Base-by-base conservation (phyloP, 1,140 invertebrate species). In the Pteromalus puparum region DNA sequence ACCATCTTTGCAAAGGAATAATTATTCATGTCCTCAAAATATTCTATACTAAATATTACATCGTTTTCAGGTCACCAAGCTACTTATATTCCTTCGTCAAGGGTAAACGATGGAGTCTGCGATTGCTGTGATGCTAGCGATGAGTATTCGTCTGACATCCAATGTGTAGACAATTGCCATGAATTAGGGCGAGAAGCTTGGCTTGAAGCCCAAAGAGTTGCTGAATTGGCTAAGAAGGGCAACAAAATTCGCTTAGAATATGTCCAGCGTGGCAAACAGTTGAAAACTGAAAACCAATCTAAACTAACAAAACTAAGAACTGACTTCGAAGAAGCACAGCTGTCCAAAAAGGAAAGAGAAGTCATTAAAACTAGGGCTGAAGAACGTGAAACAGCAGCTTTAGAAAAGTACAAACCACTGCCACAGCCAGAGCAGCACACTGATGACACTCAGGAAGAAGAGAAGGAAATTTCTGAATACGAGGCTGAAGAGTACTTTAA, bases 121-220 rank as follows among this genome's bases (percentile, higher is more conserved):
- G 98, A 99, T 93, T 99, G 99, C 88, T 99, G 99, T 94, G 99
- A 99, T 94, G 97, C 97, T 1, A 96, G 96, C 82, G 99, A 99
- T 94, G 99, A 99, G 91, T 97, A 96, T 88, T 91, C 92, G 67
- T 94, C 95, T 15, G 91, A 90, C 18, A 93, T 91, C 48, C 89
- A 93, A 0, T 99, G 98, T 92, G 77, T 93, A 0, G 97, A 99
- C 90, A 96, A 94, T 83, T 98, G 97, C 90, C 94, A 96, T 77
- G 97, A 98, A 89, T 91, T 99, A 18, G 98, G 98, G 2, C 91
- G 92, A 91, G 95, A 94, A 93, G 97, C 97, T 0, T 94, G 96
- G 84, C 95, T 96, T 85, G 96, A 97, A 89, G 95, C 96, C 0
- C 95, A 96, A 88, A 94, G 95, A 72, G 90, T 94, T 48, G 95